Conservation (phyloP, 1,140 invertebrate genomes). For the Acarapis woodi region DNA sequence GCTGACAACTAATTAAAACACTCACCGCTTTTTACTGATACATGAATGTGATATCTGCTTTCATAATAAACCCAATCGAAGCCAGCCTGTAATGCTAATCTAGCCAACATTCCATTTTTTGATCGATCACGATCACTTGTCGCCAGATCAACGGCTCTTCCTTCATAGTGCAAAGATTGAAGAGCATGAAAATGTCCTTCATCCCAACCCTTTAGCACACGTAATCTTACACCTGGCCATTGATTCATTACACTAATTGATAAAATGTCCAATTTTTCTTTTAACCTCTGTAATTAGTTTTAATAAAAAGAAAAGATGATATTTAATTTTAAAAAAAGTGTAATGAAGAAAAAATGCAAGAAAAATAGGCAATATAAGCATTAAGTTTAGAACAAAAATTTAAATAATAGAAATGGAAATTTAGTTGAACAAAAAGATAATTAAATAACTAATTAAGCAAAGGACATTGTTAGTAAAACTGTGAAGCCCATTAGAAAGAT, state of each 20-base stretch:
- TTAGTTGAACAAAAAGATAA: background rate
- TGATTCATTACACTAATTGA: conserved; percentile 91
- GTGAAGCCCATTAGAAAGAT: no score
- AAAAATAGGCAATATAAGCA: conserved; percentile 2
- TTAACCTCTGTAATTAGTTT: conserved; percentile 44
- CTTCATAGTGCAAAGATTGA: conserved; percentile 77
- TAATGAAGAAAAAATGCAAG: conserved; percentile 1
- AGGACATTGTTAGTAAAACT: no score
- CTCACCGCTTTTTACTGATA: conserved; percentile 86
- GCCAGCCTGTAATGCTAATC: conserved; percentile 79
- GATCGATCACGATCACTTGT: conserved; percentile 67
- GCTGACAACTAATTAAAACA: no score
- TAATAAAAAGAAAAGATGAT: conserved; percentile 3
- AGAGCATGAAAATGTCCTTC: conserved; percentile 46
- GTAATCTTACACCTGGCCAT: conserved; percentile 69
- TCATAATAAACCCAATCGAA: conserved; percentile 98
- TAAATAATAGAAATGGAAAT: background rate
- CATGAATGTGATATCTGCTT: conserved; percentile 72
- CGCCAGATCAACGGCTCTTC: conserved; percentile 73
- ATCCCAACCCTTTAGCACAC: conserved; percentile 81
- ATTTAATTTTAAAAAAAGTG: conserved; percentile 3
- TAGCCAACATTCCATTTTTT: conserved; percentile 79
- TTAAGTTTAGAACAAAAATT: background rate
- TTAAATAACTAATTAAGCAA: background rate
- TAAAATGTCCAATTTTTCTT: conserved; percentile 72